Conservation (phyloP, 1,140 invertebrate species). For the Drosophila nasuta region DNA sequence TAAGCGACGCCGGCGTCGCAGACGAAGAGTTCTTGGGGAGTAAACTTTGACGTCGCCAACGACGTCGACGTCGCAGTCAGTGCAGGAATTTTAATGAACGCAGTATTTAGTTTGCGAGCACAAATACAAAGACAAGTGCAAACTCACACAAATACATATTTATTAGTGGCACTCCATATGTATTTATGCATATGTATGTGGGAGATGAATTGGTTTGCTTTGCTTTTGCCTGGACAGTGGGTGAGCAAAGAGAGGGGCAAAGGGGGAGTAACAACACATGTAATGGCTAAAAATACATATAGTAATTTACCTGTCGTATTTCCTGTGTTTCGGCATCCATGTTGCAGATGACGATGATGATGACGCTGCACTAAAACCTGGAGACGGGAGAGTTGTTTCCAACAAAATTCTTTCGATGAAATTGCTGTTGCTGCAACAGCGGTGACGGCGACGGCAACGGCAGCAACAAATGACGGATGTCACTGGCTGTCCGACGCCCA, state of each 20-base stretch:
- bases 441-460: slow-evolving; percentile 19
- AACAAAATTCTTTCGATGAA: slow-evolving; percentile 43
- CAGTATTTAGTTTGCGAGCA: slow-evolving; percentile 61
- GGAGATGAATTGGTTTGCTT: slow-evolving; percentile 8
- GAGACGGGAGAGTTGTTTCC: slow-evolving; percentile 6
- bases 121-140: slow-evolving; percentile 21
- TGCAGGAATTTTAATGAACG: slow-evolving; percentile 77
- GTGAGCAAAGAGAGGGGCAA: not conserved
- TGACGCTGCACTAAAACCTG: slow-evolving; percentile 44
- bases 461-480: slow-evolving; percentile 50
- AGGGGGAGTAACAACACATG: slow-evolving; percentile 4
- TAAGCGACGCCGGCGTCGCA: slow-evolving; percentile 30
- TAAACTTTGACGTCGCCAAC: slow-evolving; percentile 26
- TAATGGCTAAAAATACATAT: slow-evolving; percentile 52
- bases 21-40: slow-evolving; percentile 38
- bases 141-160: not conserved
- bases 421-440: slow-evolving; percentile 42
- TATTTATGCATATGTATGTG: slow-evolving; percentile 19
- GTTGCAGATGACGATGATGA: slow-evolving; percentile 51
- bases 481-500: slow-evolving; percentile 78
- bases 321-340: slow-evolving; percentile 84
- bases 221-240: not conserved
- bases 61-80: slow-evolving; percentile 38
- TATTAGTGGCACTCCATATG: slow-evolving; percentile 14
- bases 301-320: slow-evolving; percentile 78